These are phyloP conservation scores for Centroberyx gerrardi DNA, from an alignment of 2,797 vertebrate genomes.

Conservation along the genomic window DNA sequence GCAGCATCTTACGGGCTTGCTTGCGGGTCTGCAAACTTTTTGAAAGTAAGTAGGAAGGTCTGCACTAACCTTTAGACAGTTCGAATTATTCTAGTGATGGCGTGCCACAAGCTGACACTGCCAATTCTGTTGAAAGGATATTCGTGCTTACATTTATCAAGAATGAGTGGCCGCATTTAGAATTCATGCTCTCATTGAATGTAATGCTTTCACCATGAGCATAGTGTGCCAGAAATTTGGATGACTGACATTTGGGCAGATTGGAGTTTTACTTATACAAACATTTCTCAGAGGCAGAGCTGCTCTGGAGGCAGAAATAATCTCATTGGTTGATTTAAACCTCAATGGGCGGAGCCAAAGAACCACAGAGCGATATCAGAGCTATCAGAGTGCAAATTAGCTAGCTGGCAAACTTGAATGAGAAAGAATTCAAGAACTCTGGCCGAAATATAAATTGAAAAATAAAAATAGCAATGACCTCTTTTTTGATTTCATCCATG, in stretches of 20 bases:
- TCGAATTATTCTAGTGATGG: neutral
- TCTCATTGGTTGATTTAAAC: slow-evolving; percentile 7
- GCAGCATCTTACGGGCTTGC: slow-evolving; percentile 45
- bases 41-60: slow-evolving; percentile 24
- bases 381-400: neutral
- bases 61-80: slow-evolving; percentile 21
- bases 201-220: neutral
- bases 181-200: neutral
- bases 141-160: slow-evolving; percentile 2
- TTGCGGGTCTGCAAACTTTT: slow-evolving; percentile 39
- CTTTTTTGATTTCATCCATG: no score
- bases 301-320: no score
- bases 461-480: no score
- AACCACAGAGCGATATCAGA: no score
- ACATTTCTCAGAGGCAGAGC: slow-evolving; percentile 28
- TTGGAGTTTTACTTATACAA: slow-evolving; percentile 28
- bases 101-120: slow-evolving; percentile 9
- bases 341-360: neutral
- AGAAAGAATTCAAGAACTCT: neutral
- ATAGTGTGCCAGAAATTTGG: slow-evolving; percentile 7
- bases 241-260: slow-evolving; percentile 14
- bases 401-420: neutral
- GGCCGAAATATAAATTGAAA: neutral
- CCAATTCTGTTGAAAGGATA: slow-evolving; percentile 11
- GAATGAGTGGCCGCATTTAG: slow-evolving; percentile 9